A percentile compares a stretch with the other conserved stretches of the same genome.
Evolutionary conservation across 2,797 vertebrate genomes (phyloP).

Genomic region (Furcifer pardalis): DNA sequence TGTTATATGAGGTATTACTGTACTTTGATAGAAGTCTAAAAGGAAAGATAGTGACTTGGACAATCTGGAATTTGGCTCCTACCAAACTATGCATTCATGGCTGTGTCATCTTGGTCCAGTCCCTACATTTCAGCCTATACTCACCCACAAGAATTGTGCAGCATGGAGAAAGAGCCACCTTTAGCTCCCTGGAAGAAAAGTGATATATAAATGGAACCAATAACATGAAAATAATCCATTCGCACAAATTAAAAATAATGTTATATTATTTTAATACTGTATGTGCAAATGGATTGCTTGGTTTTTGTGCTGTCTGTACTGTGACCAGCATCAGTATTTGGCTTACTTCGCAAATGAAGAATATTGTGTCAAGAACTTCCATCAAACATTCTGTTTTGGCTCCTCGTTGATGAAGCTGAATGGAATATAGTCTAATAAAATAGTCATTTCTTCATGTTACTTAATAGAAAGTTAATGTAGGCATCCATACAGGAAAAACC

Average conservation of each 20-base stretch:
- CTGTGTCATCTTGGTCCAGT: not conserved
- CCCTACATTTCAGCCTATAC: not conserved
- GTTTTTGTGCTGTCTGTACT: not conserved
- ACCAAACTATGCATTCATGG: not conserved
- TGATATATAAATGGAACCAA: not conserved
- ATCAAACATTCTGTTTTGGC: not conserved
- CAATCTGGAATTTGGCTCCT: no score
- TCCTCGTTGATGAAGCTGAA: not conserved
- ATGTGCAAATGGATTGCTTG: not conserved
- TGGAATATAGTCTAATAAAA: not conserved
- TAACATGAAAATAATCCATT: not conserved
- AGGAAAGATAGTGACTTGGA: no score
- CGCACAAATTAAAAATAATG: no score
- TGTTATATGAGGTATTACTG: no score
- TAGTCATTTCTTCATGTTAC: not conserved
- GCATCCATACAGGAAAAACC: not conserved
- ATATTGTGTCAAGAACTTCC: not conserved
- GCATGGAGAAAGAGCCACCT: not conserved
- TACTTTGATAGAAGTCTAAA: no score
- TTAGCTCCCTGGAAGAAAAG: not conserved
- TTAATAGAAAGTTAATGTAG: not conserved
- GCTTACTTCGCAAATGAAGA: not conserved
- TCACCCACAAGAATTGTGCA: not conserved
- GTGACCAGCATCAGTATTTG: not conserved
- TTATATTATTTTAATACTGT: not conserved